Percentiles rank a stretch among this genome's conserved stretches.
Evolutionary conservation across 2,113 vertebrate genomes (phyloP).

Genomic region (Psophia crepitans): DNA sequence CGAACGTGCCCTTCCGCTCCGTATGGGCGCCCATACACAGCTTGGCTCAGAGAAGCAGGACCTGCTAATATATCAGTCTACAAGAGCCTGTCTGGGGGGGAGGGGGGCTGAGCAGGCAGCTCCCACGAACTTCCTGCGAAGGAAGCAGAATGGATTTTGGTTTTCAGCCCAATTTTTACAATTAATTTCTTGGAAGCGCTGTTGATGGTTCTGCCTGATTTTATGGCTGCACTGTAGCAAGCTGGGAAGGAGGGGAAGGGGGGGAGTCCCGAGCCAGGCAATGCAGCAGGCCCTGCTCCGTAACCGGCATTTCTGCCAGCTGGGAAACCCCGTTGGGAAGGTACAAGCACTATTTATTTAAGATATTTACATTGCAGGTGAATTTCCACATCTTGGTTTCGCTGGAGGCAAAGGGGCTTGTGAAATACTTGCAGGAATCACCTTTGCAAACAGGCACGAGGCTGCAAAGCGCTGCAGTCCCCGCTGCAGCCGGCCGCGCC

Average conservation of each 20-base stretch:
- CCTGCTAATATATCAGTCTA: fast-evolving
- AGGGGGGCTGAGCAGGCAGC: background rate
- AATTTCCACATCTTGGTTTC: background rate
- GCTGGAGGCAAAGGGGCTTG: background rate
- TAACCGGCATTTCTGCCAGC: background rate
- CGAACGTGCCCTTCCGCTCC: background rate
- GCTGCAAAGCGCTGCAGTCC: background rate
- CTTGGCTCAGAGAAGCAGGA: background rate
- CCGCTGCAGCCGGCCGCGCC: fast-evolving
- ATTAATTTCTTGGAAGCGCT: background rate
- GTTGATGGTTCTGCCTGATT: background rate
- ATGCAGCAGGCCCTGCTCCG: background rate
- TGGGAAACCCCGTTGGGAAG: background rate
- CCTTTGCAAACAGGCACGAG: fast-evolving
- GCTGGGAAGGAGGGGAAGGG: background rate
- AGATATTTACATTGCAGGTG: background rate
- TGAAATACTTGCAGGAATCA: background rate
- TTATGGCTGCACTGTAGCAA: fast-evolving
- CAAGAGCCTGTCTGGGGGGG: background rate
- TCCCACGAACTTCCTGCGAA: background rate
- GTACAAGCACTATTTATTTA: background rate
- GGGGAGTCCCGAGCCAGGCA: background rate
- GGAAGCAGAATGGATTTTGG: background rate
- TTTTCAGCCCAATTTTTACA: background rate
- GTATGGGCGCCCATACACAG: fast-evolving